These are phyloP conservation scores for Phoxinus phoxinus DNA, from an alignment of 2,113 vertebrate species.

Conservation along the genomic window DNA sequence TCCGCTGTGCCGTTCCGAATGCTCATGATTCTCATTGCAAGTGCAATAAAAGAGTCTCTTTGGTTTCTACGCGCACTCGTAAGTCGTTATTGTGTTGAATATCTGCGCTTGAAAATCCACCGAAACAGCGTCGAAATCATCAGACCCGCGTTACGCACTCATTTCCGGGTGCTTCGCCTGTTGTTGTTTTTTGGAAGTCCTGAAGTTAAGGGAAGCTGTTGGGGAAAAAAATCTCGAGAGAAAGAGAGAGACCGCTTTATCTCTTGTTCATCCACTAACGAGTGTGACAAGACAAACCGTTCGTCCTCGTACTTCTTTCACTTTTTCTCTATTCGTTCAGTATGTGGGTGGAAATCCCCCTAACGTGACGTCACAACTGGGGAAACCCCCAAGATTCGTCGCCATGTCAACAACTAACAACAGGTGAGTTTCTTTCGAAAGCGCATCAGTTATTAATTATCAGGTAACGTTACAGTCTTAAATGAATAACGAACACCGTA, in stretches of 20 bases:
- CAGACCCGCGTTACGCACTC: neutral
- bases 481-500: too few species aligned
- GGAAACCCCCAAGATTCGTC: conserved; percentile 58
- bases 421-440: conserved; percentile 35
- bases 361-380: conserved; percentile 52
- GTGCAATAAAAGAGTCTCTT: neutral
- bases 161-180: conserved; percentile 37
- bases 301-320: neutral
- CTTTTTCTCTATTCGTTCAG: conserved; percentile 4
- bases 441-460: neutral
- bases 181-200: neutral
- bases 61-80: neutral
- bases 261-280: neutral
- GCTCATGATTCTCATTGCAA: conserved; percentile 73
- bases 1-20: conserved; percentile 49
- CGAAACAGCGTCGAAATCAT: neutral
- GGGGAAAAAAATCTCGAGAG: neutral
- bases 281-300: neutral
- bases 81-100: neutral
- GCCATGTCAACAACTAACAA: conserved; percentile 41
- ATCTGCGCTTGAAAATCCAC: neutral
- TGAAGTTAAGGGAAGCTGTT: neutral
- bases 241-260: neutral
- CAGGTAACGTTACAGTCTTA: too few species aligned
- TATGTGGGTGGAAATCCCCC: conserved; percentile 72